Conservation (phyloP, 1,140 invertebrate genomes). For the Pomacea maculata region DNA sequence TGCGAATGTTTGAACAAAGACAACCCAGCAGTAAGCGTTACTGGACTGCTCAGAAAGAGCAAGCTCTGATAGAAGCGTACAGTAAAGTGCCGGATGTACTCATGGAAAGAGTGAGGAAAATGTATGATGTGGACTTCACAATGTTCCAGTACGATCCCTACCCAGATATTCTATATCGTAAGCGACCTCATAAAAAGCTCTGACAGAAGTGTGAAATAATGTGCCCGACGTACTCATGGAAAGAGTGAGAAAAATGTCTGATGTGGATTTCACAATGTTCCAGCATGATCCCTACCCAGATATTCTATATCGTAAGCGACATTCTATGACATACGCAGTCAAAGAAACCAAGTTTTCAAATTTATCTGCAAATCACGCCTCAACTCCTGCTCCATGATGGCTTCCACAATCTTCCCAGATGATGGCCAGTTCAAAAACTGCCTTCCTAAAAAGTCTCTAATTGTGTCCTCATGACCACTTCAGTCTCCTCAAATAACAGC, state of each 20-base stretch:
- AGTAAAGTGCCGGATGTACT: not conserved
- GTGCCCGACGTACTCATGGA: not conserved
- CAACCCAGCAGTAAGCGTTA: not conserved
- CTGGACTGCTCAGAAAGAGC: slow-evolving; percentile 3
- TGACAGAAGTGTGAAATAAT: not conserved
- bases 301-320: slow-evolving; percentile 4
- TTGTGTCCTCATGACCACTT: too few species aligned
- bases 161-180: slow-evolving; percentile 14
- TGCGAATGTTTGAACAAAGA: not conserved
- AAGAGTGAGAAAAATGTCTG: not conserved
- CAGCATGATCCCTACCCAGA: slow-evolving; percentile 18
- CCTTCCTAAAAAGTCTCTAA: too few species aligned
- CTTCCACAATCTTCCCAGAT: too few species aligned
- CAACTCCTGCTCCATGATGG: too few species aligned
- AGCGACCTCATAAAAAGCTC: not conserved
- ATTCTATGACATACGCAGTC: not conserved
- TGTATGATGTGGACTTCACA: slow-evolving; percentile 9
- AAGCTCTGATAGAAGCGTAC: slow-evolving; percentile 8
- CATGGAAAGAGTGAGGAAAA: not conserved
- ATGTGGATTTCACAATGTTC: slow-evolving; percentile 12
- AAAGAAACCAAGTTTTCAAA: too few species aligned
- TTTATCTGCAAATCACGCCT: too few species aligned
- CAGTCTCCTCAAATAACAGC: too few species aligned
- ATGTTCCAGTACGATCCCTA: slow-evolving; percentile 19
- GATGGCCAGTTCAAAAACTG: too few species aligned